Conservation (phyloP, 2,888 invertebrate genomes). For the Smittia sp. region DNA sequence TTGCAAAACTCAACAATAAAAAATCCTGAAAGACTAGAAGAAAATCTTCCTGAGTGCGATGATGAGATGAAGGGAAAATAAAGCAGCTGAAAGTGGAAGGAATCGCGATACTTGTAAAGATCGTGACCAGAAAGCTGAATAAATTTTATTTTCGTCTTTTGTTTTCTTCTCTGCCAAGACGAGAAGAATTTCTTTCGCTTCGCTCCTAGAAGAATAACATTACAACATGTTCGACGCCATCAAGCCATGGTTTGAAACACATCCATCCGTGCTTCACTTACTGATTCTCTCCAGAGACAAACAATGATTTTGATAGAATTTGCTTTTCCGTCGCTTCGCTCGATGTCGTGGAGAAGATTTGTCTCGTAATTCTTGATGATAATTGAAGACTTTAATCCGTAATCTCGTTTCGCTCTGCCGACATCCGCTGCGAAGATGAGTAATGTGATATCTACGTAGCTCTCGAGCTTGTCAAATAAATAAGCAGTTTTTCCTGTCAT, state of each 20-base stretch:
- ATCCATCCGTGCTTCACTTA: conserved; percentile 15
- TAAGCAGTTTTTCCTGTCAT: conserved; percentile 13
- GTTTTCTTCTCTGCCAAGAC: neutral
- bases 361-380: conserved; percentile 27
- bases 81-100: conserved; percentile 14
- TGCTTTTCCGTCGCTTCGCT: neutral
- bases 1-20: conserved; percentile 10
- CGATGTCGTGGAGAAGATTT: neutral
- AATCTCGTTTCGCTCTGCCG: neutral
- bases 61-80: neutral
- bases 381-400: conserved; percentile 23
- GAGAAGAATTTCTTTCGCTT: no score
- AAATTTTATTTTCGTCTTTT: conserved; percentile 17
- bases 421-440: neutral
- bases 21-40: neutral
- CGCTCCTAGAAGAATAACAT: neutral
- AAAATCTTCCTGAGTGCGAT: neutral
- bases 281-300: neutral
- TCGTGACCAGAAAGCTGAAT: conserved; percentile 38
- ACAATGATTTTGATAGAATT: conserved; percentile 17
- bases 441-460: neutral
- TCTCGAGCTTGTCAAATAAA: neutral
- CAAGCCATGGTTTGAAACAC: neutral
- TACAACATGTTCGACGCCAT: conserved; percentile 18
- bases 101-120: conserved; percentile 36